These are phyloP conservation scores for Pilophorus perplexus DNA, from an alignment of 2,888 invertebrate genomes.

Conservation along the genomic window DNA sequence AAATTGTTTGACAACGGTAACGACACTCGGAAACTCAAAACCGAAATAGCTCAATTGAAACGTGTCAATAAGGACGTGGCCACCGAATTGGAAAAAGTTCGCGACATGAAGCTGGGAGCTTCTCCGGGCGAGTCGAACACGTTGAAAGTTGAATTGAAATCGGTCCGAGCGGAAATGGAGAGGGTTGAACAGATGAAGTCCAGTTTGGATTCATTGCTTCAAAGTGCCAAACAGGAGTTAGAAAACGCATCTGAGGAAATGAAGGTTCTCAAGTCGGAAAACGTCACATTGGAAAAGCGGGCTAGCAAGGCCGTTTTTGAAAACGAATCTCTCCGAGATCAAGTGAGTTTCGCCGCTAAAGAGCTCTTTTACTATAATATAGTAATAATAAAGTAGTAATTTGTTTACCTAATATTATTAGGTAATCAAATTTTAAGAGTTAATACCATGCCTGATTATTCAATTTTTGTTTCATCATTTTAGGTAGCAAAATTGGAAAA, in stretches of 20 bases:
- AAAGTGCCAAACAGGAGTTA: slow-evolving; percentile 22
- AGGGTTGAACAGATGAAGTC: slow-evolving; percentile 1
- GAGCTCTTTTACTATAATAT: too few species aligned
- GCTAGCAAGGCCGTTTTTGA: slow-evolving; percentile 25
- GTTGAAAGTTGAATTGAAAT: neutral
- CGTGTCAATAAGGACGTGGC: slow-evolving; percentile 14
- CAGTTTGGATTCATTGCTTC: slow-evolving; percentile 13
- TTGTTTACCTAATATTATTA: too few species aligned
- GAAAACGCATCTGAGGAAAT: slow-evolving; percentile 11
- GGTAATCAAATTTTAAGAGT: too few species aligned
- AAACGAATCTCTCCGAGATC: slow-evolving; percentile 29
- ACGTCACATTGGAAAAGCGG: slow-evolving; percentile 21
- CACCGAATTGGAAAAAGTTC: slow-evolving; percentile 15
- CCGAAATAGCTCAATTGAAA: slow-evolving; percentile 26
- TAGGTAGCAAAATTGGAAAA: slow-evolving; percentile 24
- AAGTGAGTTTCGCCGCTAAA: too few species aligned
- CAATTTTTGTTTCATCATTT: neutral
- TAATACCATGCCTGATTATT: neutral
- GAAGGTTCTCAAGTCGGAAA: slow-evolving; percentile 30
- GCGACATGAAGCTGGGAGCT: neutral
- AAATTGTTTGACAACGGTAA: slow-evolving; percentile 1
- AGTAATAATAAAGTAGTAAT: too few species aligned
- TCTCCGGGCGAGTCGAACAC: neutral
- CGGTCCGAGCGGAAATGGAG: neutral
- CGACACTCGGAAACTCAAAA: slow-evolving; percentile 27